Base-by-base conservation (phyloP, 2,113 vertebrate species). In the Leiothrix lutea region DNA sequence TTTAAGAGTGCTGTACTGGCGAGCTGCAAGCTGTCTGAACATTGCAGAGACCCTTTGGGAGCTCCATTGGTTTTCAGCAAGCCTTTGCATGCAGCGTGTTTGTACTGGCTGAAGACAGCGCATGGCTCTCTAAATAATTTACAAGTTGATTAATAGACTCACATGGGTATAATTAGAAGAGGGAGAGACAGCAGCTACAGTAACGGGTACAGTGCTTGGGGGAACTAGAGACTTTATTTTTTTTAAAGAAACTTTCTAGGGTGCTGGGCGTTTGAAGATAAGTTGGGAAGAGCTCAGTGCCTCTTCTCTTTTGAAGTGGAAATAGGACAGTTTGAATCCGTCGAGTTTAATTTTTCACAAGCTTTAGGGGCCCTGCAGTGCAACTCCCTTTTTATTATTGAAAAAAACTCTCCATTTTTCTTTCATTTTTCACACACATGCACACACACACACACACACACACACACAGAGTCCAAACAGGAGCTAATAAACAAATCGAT, bases 281-380 rank as follows among this genome's bases (percentile, higher is more conserved):
- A 98, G 98, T 99, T 99, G 98, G 98, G 99, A 99, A 99, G 99
- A 99, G 98, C 98, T 98, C 97, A 97, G 98, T 97, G 99, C 98
- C 98, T 97, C 98, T 98, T 98, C 98, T 97, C 99, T 98, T 99
- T 99, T 99, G 99, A 99, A 99, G 99, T 99, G 99, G 99, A 99
- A 99, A 99, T 99, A 99, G 99, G 99, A 99, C 99, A 99, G 99
- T 99, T 99, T 99, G 99, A 99, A 99, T 99, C 99, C 98, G 98
- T 99, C 99, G 98, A 99, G 98, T 99, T 99, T 99, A 99, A 99
- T 99, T 99, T 99, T 99, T 99, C 99, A 99, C 99, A 98, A 99
- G 98, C 98, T 99, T 98, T 98, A 98, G 98, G 97, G 97, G 98
- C 98, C 99, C 98, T 96, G 98, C 97, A 98, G 99, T 98, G 98